phyloP scores from a whole-genome alignment of 2,797 vertebrate genomes.

The Typhlichthys subterraneus region DNA sequence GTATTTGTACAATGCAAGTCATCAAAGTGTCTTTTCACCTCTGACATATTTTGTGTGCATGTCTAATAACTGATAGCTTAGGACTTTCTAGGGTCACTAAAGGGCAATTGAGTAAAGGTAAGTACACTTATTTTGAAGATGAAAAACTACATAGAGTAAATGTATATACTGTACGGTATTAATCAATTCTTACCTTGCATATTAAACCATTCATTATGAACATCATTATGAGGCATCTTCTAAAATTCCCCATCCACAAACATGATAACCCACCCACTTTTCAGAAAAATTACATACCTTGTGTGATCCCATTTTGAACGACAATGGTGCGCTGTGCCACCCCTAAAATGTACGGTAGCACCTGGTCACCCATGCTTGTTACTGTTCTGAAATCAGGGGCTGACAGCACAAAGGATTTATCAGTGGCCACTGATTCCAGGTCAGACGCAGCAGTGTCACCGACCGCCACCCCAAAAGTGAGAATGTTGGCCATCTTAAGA shows the following conservation, averaged over 20 bases:
- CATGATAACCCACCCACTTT: constrained; percentile 40
- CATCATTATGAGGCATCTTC: neutral
- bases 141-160: no score
- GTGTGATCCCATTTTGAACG: constrained; percentile 85
- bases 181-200: constrained; percentile 23
- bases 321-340: constrained; percentile 88
- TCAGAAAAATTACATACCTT: constrained; percentile 90
- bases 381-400: constrained; percentile 83
- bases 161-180: no score
- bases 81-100: no score
- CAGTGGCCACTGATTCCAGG: constrained; percentile 88
- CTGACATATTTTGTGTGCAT: no score
- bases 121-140: no score
- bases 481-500: constrained; percentile 86
- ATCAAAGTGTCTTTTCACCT: no score
- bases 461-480: constrained; percentile 83
- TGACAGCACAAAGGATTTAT: constrained; percentile 85
- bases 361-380: constrained; percentile 78
- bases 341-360: constrained; percentile 85
- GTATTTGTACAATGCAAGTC: no score
- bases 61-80: no score
- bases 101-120: no score
- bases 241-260: constrained; percentile 26
- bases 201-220: constrained; percentile 8
- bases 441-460: constrained; percentile 81